phyloP scores from a whole-genome alignment of 2,888 invertebrate genomes.

The Cordilura impudica region DNA sequence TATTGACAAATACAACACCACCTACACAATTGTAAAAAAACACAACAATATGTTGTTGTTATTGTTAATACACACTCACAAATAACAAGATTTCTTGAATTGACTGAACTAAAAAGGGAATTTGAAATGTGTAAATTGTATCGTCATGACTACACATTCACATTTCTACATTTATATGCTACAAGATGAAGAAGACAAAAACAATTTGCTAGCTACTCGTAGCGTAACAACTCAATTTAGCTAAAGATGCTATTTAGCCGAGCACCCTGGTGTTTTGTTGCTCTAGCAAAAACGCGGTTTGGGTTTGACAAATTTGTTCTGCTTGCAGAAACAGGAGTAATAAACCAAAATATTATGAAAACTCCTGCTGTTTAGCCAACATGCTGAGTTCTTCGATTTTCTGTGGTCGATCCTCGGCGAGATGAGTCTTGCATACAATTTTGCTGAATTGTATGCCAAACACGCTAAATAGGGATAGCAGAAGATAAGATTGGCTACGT shows the following conservation, averaged over 20 bases:
- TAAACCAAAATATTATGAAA: constrained; percentile 74
- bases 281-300: constrained; percentile 66
- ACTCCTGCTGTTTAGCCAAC: constrained; percentile 59
- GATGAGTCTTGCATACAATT: constrained; percentile 31
- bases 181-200: constrained; percentile 50
- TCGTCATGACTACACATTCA: constrained; percentile 55
- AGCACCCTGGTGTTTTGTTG: constrained; percentile 56
- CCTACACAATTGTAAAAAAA: constrained; percentile 29
- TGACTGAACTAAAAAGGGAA: constrained; percentile 22
- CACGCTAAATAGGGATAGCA: neutral
- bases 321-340: constrained; percentile 68
- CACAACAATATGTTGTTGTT: too few relatives aligned
- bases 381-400: constrained; percentile 73
- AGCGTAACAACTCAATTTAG: constrained; percentile 62
- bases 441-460: constrained; percentile 28
- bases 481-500: constrained; percentile 35
- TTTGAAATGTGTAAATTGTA: constrained; percentile 64
- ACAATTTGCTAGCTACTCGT: constrained; percentile 31
- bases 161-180: neutral
- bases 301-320: constrained; percentile 65
- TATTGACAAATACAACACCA: constrained; percentile 64
- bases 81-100: neutral
- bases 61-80: neutral
- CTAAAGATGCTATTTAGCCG: constrained; percentile 52
- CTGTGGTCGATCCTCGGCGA: constrained; percentile 70